These are phyloP conservation scores for Cebidichthys violaceus DNA, from an alignment of 2,113 vertebrate genomes.

Conservation along the genomic window DNA sequence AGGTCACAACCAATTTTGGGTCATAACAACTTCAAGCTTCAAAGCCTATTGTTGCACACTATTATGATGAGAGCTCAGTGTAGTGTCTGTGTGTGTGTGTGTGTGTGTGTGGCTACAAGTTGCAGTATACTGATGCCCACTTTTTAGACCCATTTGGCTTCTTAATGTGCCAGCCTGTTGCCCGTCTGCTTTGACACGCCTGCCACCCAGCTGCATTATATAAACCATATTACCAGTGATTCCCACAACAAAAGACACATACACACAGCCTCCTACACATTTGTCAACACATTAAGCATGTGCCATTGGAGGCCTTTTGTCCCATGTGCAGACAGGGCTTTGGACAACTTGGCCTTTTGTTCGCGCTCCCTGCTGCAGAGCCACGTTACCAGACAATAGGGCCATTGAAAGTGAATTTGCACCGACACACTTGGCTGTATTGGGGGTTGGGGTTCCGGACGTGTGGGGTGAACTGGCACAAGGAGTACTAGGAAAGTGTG, in stretches of 20 bases:
- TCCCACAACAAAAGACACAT: conserved; percentile 38
- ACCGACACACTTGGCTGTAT: conserved; percentile 32
- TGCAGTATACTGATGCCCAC: not conserved
- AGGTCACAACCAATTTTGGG: conserved; percentile 3
- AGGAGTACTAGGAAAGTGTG: not conserved
- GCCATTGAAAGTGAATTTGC: conserved; percentile 55
- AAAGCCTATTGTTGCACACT: not conserved
- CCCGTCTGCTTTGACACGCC: conserved; percentile 38
- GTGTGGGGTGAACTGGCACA: not conserved
- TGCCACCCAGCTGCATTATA: conserved; percentile 42
- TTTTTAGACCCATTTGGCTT: conserved; percentile 9
- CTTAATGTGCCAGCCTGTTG: conserved; percentile 35
- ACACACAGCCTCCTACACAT: conserved; percentile 33
- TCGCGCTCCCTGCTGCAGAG: conserved; percentile 7
- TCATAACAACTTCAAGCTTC: not conserved
- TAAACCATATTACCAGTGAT: conserved; percentile 33
- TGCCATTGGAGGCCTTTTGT: conserved; percentile 54
- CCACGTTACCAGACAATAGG: conserved; percentile 57
- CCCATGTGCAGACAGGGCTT: conserved; percentile 24
- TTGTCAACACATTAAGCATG: conserved; percentile 57
- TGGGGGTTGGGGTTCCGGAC: not conserved
- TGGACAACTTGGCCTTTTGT: conserved; percentile 42
- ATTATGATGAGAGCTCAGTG: not conserved
- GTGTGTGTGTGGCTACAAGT: not conserved
- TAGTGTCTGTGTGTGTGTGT: conserved; percentile 6